Conservation (phyloP, 64 coral and sea anemone species). For the Astreopora myriophthalma region DNA sequence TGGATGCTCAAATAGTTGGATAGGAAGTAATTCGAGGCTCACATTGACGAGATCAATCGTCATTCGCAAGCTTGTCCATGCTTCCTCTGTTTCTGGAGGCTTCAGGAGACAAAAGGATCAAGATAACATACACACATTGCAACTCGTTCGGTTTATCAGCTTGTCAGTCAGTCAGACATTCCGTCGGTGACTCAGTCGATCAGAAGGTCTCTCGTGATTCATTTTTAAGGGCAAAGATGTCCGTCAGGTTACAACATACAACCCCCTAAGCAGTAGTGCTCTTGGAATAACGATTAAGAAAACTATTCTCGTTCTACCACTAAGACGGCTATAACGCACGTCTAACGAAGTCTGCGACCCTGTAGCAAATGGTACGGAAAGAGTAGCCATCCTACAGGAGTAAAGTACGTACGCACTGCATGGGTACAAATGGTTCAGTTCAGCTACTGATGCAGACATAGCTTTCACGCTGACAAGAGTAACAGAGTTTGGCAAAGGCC, state of each 20-base stretch:
- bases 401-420: conserved; percentile 79
- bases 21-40: conserved; percentile 86
- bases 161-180: neutral
- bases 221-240: too few relatives aligned
- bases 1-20: conserved; percentile 70
- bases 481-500: too few relatives aligned
- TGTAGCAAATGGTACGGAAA: conserved; percentile 90
- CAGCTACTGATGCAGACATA: conserved; percentile 95
- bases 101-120: neutral
- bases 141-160: too few relatives aligned
- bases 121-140: too few relatives aligned
- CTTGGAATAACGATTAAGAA: too few relatives aligned
- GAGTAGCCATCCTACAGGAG: conserved; percentile 54
- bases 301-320: too few relatives aligned
- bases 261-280: too few relatives aligned
- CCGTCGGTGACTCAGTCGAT: too few relatives aligned
- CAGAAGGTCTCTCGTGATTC: too few relatives aligned
- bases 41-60: conserved; percentile 96
- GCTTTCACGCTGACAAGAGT: conserved; percentile 86
- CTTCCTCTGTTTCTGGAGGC: conserved; percentile 77
- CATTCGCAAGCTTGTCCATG: conserved; percentile 94
- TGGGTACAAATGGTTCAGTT: conserved; percentile 99
- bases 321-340: too few relatives aligned
- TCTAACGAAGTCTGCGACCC: too few relatives aligned
- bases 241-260: too few relatives aligned